Evolutionary conservation across 2,888 invertebrate species (phyloP), one percentile per base, ranked within the genome.

Genomic region (Deilephila elpenor): DNA sequence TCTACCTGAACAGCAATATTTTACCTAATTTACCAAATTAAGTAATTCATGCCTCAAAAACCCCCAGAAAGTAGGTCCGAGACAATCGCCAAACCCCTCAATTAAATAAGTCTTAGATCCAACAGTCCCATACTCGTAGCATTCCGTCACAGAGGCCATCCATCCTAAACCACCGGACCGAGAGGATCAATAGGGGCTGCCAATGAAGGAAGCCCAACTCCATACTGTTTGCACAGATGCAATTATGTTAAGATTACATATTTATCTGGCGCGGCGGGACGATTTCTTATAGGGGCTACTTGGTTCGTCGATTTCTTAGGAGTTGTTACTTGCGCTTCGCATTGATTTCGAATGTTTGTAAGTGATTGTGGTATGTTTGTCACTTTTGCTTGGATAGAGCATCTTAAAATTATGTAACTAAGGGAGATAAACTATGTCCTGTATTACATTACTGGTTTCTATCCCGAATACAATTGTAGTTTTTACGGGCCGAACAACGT

Each of bases 191-290:
- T 91, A 91, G 86, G 92, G 92, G 91, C 86, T 83, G 82, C 79
- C 82, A 83, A 82, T 82, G 85, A 84, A 83, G 83, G 82, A 84
- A 79, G 11, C 44, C 56, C 5, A 56, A 56, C 56, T 56, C n/a
- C 19, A 17, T 56, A 81, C 84, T 84, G 86, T 86, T 87, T 86
- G 89, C 87, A 82, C 80, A 88, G 86, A 87, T 86, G 87, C 93
- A 93, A 93, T 93, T 93, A 92, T 92, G 89, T 91, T 90, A 92
- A 93, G 93, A 93, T 93, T 93, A 93, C 91, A 90, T 92, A 93
- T 93, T 93, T 93, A 93, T 93, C 93, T 92, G 90, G 86, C 84
- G 86, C 89, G 88, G 88, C 86, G 86, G 86, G 89, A 86, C 88
- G 86, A 89, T 91, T 92, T 89, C 91, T 91, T 89, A 88, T 90